Base-by-base conservation (phyloP, 2,888 invertebrate genomes). In the Parnassius smintheus region DNA sequence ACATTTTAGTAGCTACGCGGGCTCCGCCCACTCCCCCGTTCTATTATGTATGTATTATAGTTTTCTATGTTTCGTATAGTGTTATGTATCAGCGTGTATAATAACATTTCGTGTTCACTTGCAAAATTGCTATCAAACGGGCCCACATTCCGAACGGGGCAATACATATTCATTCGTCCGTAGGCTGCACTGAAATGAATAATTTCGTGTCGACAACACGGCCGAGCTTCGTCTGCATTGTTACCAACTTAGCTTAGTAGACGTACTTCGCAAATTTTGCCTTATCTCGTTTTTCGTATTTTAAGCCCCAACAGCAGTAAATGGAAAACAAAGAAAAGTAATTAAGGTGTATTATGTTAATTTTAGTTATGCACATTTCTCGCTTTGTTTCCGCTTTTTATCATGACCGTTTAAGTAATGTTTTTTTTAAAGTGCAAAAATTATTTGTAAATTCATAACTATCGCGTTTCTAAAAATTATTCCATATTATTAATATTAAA, bases 101-200 rank as follows among this genome's bases (percentile, higher is more conserved):
- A 69, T 69, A 18, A 57, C 62, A 64, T 67, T 54, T 61, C 50
- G 60, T 55, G 66, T 65, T 66, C 65, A 66, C 70, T 71, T 67
- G 67, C 69, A 74, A 78, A 69, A 72, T 68, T 80, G 78, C 78
- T 78, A 81, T 83, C 79, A 81, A 81, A 81, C 75, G 80, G 77
- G 77, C 78, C 81, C 77, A 79, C 81, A 85, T 83, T 81, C 79
- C 76, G 73, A 73, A 80, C 83, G 66, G 65, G 62, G 67, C 65
- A 67, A 72, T 87, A 86, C 85, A 88, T 88, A 88, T 88, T 88
- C 85, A 89, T 88, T 81, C 81, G 81, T 77, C 80, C 79, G 82
- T 83, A 81, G 86, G 82, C 82, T 75, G 82, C 74, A 77, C 76
- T 73, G 82, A 80, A 87, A 90, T 90, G 86, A 18, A 82, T 86